Evolutionary conservation across 2,797 vertebrate species (phyloP).

Genomic region (Sebastes vulpes): DNA sequence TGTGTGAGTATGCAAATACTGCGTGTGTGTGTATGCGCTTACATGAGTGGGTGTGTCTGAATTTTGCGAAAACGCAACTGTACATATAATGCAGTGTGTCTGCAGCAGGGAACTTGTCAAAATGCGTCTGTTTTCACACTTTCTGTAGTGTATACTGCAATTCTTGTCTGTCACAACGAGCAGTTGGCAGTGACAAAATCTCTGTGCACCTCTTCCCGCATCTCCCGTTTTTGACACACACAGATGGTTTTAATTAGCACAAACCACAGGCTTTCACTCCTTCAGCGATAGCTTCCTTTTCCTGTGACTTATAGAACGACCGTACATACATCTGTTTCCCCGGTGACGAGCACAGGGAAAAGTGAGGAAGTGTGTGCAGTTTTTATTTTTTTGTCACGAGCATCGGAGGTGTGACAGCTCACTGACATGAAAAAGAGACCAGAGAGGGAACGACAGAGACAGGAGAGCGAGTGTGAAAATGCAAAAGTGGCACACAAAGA

Average conservation of each 20-base stretch:
- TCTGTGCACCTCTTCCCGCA: neutral
- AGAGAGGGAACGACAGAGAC: neutral
- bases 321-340: slow-evolving; percentile 16
- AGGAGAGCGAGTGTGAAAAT: neutral
- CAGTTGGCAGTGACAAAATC: slow-evolving; percentile 1
- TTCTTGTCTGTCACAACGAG: neutral
- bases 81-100: neutral
- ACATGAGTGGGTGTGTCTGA: slow-evolving; percentile 38
- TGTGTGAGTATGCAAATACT: slow-evolving; percentile 32
- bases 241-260: slow-evolving; percentile 27
- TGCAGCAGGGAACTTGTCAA: neutral
- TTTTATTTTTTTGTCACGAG: neutral
- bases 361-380: slow-evolving; percentile 1
- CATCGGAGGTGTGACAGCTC: neutral
- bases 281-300: slow-evolving; percentile 12
- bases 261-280: slow-evolving; percentile 4
- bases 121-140: slow-evolving; percentile 7
- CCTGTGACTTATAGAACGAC: slow-evolving; percentile 1
- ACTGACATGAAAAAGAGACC: neutral
- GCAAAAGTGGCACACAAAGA: neutral
- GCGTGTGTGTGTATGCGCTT: neutral
- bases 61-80: slow-evolving; percentile 8
- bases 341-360: neutral
- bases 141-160: neutral
- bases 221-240: slow-evolving; percentile 1